Evolutionary conservation across 2,113 vertebrate genomes (phyloP).

Genomic region (Asarcornis scutulata): DNA sequence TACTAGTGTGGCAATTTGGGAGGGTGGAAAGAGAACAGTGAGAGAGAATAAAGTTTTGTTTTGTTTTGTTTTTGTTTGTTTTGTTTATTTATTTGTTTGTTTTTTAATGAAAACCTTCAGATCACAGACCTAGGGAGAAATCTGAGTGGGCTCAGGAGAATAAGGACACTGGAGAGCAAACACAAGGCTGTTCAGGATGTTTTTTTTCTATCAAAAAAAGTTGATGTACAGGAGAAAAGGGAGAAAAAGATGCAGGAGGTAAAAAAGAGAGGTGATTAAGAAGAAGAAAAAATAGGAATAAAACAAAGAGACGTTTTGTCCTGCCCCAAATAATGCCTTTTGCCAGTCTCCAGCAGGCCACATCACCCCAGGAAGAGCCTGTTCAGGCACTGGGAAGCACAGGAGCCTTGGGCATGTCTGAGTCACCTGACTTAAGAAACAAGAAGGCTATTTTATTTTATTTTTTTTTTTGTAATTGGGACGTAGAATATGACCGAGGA

Average conservation of each 20-base stretch:
- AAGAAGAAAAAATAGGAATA: not conserved
- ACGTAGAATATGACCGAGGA: not conserved
- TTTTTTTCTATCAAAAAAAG: not conserved
- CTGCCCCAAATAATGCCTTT: not conserved
- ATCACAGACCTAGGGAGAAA: not conserved
- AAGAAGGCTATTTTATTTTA: not conserved
- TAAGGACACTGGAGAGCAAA: not conserved
- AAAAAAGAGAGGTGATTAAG: not conserved
- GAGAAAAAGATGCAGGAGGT: not conserved
- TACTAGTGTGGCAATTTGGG: not conserved
- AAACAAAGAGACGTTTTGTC: not conserved
- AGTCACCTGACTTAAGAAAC: not conserved
- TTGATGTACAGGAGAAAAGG: not conserved
- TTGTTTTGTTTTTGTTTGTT: rapidly evolving
- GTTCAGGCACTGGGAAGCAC: not conserved
- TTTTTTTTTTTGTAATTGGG: not conserved
- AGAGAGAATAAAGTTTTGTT: not conserved
- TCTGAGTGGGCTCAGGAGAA: not conserved
- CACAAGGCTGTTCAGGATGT: not conserved
- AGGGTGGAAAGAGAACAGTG: not conserved
- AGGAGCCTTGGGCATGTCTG: not conserved
- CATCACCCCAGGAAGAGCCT: not conserved
- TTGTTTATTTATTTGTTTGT: too few species aligned
- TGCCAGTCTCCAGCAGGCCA: not conserved
- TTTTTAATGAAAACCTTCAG: not conserved